Evolutionary conservation across 2,888 invertebrate genomes (phyloP), one percentile per base, ranked within the genome.

Genomic region (Epinotia ramella): DNA sequence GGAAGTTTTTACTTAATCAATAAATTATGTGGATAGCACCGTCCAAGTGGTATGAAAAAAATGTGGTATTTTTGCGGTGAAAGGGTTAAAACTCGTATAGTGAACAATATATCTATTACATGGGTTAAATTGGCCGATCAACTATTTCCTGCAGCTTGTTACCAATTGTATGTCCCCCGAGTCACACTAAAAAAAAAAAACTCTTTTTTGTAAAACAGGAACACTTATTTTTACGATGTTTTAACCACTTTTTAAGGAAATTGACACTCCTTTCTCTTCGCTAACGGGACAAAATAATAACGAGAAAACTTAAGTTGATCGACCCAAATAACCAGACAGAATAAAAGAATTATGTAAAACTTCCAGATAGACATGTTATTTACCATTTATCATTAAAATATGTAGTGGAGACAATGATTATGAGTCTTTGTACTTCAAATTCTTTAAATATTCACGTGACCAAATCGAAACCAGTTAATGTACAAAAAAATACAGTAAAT

Each of bases 401-500:
- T 79, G 60, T 78, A 78, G 76, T 78, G 78, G 78, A 80, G 78
- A 80, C 78, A 80, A 80, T 84, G 69, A 70, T 74, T 74, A 85
- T 85, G 83, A 82, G 13, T 69, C 79, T 89, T 90, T 89, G 89
- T 89, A 90, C 89, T 89, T 86, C 80, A 81, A 86, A 84, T 88
- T 86, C 84, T 86, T 84, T 64, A 59, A 56, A 28, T 53, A 63
- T 77, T 74, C 62, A 49, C 69, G 63, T 62, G 68, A 63, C 71
- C 67, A 57, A 62, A 68, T 65, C 65, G 53, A 70, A 20, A 40
- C 57, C 44, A 59, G 44, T 11, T 9, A 69, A 69, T 59, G 16
- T 56, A 66, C 9, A 5, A 49, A 57, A 20, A 24, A 16, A 0
- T 6, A 20, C 46, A n/a, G n/a, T n/a, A n/a, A n/a, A n/a, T n/a